Base-by-base conservation (phyloP, 2,113 vertebrate genomes). In the Gallinago undulata region DNA sequence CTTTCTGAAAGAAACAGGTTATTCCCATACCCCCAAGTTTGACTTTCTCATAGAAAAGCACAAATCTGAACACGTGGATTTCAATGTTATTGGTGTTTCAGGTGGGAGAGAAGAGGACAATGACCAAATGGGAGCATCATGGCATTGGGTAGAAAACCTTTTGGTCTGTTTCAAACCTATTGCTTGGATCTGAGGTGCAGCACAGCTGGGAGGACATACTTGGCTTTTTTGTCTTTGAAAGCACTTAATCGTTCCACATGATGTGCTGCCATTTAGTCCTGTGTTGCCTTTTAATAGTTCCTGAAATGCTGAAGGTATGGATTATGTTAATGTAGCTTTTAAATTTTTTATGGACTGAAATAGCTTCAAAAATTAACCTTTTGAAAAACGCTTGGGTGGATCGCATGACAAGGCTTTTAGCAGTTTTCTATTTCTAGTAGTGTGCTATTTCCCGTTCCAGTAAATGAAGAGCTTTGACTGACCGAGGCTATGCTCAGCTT, bases 301-400 rank as follows among this genome's bases (percentile, higher is more conserved):
- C 70, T 95, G 78, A 93, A 94, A 94, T 77, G 82, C 28, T 91
- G 87, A 85, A 93, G 78, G 45, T 93, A 94, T 94, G 47, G 90
- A 94, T 95, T 96, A 95, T 94, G 88, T 79, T 96, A 96, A 96
- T 85, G 78, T 69, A 82, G 70, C 91, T 96, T 90, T 95, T 96
- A 93, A 87, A 94, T 85, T 94, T 96, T 96, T 95, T 56, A 95
- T 96, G 70, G 67, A 66, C 81, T 96, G 70, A 95, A 96, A 91
- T 80, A 85, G 78, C 87, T 95, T 89, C 37, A 76, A 87, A 93
- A 96, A 74, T 89, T 90, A 93, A 95, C 95, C 96, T 97, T 93
- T 83, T 73, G 67, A 91, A 95, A 96, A 96, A 90, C 57, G 76
- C 67, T 83, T 33, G n/a, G 70, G 78, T 93, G 89, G 91, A 79